A percentile compares a stretch with the other conserved stretches of the same genome.
These are phyloP conservation scores for Poecilobothrus nobilitatus DNA, from an alignment of 2,888 invertebrate species.

Conservation along the genomic window DNA sequence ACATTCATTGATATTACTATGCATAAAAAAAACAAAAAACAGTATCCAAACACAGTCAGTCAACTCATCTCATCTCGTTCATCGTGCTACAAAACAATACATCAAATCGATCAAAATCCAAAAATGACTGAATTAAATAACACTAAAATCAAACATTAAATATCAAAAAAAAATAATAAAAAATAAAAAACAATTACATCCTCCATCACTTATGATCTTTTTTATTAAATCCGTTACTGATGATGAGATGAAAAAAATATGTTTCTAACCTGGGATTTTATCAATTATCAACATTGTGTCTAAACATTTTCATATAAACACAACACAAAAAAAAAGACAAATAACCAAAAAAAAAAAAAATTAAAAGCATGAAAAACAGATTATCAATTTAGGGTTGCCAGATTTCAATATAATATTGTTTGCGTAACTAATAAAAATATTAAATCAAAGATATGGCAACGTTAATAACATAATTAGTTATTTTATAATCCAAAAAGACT, in stretches of 20 bases:
- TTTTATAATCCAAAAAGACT: too few species aligned
- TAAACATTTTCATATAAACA: neutral
- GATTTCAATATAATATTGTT: neutral
- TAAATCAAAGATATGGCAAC: too few species aligned
- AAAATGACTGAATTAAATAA: neutral
- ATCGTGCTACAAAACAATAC: neutral
- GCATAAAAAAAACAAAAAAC: too few species aligned
- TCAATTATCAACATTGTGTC: conserved; percentile 1
- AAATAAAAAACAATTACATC: neutral
- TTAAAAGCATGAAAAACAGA: neutral
- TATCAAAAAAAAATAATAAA: neutral
- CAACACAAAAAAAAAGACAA: neutral
- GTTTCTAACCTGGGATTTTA: neutral
- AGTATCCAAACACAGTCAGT: too few species aligned
- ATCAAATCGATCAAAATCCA: neutral
- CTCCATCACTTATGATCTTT: neutral
- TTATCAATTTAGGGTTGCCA: neutral
- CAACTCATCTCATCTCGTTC: too few species aligned
- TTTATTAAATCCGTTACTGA: neutral
- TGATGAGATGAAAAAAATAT: neutral
- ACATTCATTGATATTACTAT: neutral
- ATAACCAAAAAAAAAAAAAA: neutral
- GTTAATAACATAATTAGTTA: too few species aligned
- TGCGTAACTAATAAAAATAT: too few species aligned
- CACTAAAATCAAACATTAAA: neutral